Conservation (phyloP, 2,113 vertebrate genomes). For the Cyanoramphus novaezelandiae region DNA sequence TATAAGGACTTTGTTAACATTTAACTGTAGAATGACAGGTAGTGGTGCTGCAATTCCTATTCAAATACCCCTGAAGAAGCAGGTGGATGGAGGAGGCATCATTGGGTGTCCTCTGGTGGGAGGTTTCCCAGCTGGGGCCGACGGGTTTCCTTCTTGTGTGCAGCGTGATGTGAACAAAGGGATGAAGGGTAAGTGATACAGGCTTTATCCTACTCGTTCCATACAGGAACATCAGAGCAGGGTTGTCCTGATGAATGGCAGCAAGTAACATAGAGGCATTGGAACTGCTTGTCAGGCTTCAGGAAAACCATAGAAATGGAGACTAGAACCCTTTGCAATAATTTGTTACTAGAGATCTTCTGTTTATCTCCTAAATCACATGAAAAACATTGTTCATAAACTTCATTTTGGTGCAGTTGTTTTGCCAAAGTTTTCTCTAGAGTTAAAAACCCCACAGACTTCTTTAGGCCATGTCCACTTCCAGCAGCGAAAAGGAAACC, state of each 20-base stretch:
- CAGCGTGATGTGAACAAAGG: not conserved
- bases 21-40: fast-evolving
- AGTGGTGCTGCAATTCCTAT: fast-evolving
- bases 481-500: constrained; percentile 6
- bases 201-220: not conserved
- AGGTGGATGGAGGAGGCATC: not conserved
- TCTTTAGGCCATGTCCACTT: not conserved
- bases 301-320: not conserved
- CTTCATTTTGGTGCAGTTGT: not conserved
- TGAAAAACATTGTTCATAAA: not conserved
- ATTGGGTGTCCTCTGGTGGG: fast-evolving
- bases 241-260: not conserved
- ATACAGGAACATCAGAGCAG: not conserved
- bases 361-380: not conserved
- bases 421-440: not conserved
- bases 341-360: not conserved
- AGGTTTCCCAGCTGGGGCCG: not conserved
- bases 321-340: not conserved
- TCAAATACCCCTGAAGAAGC: fast-evolving
- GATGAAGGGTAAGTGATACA: fast-evolving
- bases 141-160: not conserved
- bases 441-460: not conserved
- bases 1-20: not conserved
- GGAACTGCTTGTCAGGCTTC: not conserved
- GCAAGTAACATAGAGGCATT: not conserved